Conservation (phyloP, 2,888 invertebrate species). For the Rhodophaea formosa region DNA sequence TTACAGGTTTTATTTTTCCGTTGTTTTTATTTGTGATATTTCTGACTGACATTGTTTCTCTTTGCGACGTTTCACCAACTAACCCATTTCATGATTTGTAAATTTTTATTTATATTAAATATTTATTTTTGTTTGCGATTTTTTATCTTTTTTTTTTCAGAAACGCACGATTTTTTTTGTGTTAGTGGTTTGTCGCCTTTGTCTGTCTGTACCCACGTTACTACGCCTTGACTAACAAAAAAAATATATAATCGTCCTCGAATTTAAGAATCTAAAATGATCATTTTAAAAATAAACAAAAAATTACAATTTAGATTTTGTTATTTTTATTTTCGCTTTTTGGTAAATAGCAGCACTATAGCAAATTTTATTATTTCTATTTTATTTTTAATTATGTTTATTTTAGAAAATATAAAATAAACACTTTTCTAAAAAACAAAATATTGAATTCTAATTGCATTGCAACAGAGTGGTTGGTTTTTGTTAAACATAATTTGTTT, state of each 20-base stretch:
- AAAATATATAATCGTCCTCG: background rate
- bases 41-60: too few relatives aligned
- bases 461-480: background rate
- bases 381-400: background rate
- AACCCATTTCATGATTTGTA: too few relatives aligned
- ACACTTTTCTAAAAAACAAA: background rate
- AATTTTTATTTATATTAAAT: background rate
- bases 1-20: too few relatives aligned
- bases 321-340: conserved; percentile 28
- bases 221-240: conserved; percentile 42
- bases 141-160: background rate
- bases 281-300: conserved; percentile 13
- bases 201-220: conserved; percentile 53
- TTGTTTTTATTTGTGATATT: too few relatives aligned
- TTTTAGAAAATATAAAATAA: background rate
- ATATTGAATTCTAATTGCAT: background rate
- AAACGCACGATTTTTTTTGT: conserved; percentile 8
- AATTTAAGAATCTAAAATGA: conserved; percentile 14
- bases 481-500: conserved; percentile 6
- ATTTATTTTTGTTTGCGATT: conserved; percentile 13
- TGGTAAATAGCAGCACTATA: conserved; percentile 7
- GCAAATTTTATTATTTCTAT: background rate
- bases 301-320: conserved; percentile 18
- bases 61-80: too few relatives aligned
- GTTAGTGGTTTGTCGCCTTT: conserved; percentile 32